Percentiles rank a stretch among this genome's conserved stretches.
phyloP scores from a whole-genome alignment of 2,888 invertebrate genomes.

The Rhaphigaster nebulosa region DNA sequence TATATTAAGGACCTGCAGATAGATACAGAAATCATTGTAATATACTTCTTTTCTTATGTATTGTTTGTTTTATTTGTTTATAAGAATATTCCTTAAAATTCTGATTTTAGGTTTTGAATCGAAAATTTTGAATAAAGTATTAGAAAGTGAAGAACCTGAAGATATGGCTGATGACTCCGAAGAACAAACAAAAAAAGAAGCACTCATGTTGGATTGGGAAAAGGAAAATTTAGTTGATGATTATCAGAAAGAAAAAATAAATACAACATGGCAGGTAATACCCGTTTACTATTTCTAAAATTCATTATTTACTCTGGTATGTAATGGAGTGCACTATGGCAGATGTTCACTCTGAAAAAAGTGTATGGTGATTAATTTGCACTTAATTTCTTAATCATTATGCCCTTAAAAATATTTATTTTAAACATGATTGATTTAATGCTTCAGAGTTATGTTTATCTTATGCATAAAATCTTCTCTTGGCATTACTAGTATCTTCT shows the following conservation, averaged over 20 bases:
- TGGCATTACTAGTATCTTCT: too few relatives aligned
- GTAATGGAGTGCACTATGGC: background rate
- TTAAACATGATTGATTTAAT: background rate
- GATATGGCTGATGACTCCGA: conserved; percentile 51
- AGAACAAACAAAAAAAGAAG: conserved; percentile 53
- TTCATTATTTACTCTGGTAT: background rate
- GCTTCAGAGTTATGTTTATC: too few relatives aligned
- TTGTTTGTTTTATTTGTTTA: background rate
- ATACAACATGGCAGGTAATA: conserved; percentile 74
- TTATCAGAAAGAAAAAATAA: conserved; percentile 69
- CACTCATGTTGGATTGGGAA: conserved; percentile 69
- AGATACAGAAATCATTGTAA: background rate
- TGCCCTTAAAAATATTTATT: background rate
- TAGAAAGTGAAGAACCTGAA: conserved; percentile 58
- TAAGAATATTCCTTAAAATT: background rate
- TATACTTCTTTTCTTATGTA: background rate
- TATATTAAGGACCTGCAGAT: background rate
- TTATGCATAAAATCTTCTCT: too few relatives aligned
- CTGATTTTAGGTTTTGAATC: conserved; percentile 61
- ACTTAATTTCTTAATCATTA: background rate
- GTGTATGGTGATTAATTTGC: background rate
- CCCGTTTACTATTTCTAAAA: background rate
- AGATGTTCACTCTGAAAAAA: background rate
- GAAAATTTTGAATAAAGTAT: conserved; percentile 58
- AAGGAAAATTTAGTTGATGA: conserved; percentile 69